Evolutionary conservation across 2,888 invertebrate species (phyloP).

Genomic region (Drosophila helvetica): DNA sequence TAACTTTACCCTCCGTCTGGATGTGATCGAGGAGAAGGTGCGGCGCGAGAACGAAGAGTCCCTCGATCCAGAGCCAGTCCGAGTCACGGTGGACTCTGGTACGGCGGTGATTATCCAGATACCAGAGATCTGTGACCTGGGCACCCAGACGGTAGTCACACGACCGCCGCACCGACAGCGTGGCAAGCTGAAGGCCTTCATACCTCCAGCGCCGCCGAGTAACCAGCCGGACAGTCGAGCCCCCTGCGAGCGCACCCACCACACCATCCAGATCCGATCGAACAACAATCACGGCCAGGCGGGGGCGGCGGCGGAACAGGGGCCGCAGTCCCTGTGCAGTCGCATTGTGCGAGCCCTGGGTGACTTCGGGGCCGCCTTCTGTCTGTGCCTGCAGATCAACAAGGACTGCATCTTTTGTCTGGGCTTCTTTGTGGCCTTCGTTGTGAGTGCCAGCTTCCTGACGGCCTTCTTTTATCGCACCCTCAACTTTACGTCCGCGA

Average conservation of each 20-base stretch:
- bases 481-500: slow-evolving; percentile 59
- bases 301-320: slow-evolving; percentile 12
- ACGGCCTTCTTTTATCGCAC: slow-evolving; percentile 82
- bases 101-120: slow-evolving; percentile 11
- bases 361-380: slow-evolving; percentile 72
- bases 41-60: neutral
- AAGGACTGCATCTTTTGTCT: slow-evolving; percentile 82
- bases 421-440: slow-evolving; percentile 81
- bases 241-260: slow-evolving; percentile 62
- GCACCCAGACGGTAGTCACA: slow-evolving; percentile 49
- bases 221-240: slow-evolving; percentile 7
- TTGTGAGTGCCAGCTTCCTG: slow-evolving; percentile 81
- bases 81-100: neutral
- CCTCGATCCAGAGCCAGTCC: neutral
- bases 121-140: slow-evolving; percentile 40
- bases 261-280: slow-evolving; percentile 72
- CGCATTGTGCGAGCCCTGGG: slow-evolving; percentile 56
- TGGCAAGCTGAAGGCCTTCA: slow-evolving; percentile 14
- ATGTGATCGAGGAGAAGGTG: slow-evolving; percentile 55
- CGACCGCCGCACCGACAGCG: slow-evolving; percentile 5
- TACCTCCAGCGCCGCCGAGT: neutral
- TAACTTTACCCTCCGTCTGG: slow-evolving; percentile 67
- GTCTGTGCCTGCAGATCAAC: slow-evolving; percentile 80
- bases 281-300: slow-evolving; percentile 47
- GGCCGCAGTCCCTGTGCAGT: slow-evolving; percentile 33